Evolutionary conservation across 1,140 invertebrate genomes (phyloP), one percentile per base, ranked within the genome.

Genomic region (Plectus sambesii): DNA sequence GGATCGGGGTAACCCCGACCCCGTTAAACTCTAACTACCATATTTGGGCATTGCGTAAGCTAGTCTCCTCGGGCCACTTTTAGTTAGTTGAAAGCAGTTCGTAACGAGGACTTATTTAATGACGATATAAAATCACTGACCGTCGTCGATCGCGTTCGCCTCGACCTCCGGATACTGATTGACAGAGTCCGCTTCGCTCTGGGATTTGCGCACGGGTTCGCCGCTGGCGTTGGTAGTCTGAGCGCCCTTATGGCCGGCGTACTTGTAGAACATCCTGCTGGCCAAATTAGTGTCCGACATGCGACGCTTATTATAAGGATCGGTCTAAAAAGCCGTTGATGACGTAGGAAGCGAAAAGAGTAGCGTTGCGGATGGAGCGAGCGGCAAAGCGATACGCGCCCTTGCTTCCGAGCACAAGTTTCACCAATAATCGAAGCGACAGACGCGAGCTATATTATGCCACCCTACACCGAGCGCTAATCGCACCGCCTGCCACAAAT

Each of bases 261-360:
- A 33, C 30, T 52, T 48, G 46, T 35, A 48, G 39, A 63, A 36
- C 27, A 51, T 33, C 6, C 59, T 50, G 25, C 49, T 54, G 35
- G 62, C 66, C 8, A 67, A 43, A 40, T 66, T 68, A 4, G 63
- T 69, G 29, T 67, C 64, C 0, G 60, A 64, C 55, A 67, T 56
- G 33, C 64, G 55, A 5, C 64, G 53, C 19, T 46, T 26, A 37
- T n/a, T n/a, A 33, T 33, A 12, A 17, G 17, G 12, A 33, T 33
- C 17, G 12, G 30, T 33, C 30, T 12, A 33, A 12, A 33, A 17
- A 12, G 30, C 12, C 30, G 30, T 17, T 12, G 12, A 17, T 17
- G 12, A 17, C 30, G 12, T 33, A 17, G 17, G 12, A 12, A 17
- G 12, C 30, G 12, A 17, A 33, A 12, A 17, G 30, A 33, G 30